Percentiles rank a stretch among this genome's conserved stretches.
Conservation (phyloP, 2,797 vertebrate species). For the Alcedo atthis region DNA sequence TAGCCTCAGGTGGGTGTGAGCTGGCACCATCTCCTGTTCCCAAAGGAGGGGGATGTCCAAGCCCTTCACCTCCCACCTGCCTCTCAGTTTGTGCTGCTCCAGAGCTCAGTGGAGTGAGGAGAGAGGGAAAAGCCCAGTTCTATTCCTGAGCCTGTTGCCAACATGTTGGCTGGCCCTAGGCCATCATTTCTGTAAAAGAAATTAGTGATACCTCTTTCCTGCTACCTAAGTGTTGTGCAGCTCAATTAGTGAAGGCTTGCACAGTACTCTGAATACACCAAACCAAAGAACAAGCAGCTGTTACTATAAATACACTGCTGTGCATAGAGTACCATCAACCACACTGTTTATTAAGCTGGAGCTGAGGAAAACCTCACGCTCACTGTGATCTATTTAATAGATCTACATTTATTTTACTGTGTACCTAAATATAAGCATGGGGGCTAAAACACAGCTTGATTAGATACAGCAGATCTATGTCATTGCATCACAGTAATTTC, state of each 20-base stretch:
- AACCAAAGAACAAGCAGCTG: neutral
- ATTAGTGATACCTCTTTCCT: neutral
- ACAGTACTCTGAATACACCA: neutral
- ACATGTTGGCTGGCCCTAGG: neutral
- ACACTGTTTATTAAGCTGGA: neutral
- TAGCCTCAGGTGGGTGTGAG: neutral
- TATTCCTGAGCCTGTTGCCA: neutral
- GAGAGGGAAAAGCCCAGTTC: neutral
- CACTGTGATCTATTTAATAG: neutral
- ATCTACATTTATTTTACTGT: neutral
- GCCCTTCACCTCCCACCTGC: neutral
- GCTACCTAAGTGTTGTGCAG: neutral
- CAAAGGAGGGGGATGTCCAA: neutral
- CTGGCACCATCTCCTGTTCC: neutral
- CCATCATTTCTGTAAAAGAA: neutral
- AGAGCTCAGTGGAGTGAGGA: accelerated
- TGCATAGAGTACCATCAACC: neutral
- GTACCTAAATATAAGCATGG: neutral
- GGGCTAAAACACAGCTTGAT: neutral
- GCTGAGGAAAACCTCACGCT: constrained; percentile 1
- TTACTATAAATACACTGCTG: constrained; percentile 9
- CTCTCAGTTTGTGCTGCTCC: neutral
- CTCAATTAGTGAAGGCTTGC: neutral
- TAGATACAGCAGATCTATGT: neutral
- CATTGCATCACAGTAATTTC: neutral